Conservation (phyloP, 2,113 vertebrate genomes). For the Dipodomys merriami region DNA sequence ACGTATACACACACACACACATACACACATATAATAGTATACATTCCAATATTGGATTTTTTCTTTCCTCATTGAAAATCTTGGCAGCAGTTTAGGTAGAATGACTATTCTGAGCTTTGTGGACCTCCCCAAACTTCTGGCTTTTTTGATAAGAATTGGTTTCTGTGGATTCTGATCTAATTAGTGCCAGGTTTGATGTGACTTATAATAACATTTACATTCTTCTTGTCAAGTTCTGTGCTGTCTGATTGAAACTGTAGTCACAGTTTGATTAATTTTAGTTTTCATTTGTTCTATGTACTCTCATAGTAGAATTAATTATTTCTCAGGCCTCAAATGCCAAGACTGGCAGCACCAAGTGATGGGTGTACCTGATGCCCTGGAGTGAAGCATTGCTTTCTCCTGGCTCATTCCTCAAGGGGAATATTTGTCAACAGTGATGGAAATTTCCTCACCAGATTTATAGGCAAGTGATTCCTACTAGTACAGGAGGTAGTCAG, state of each 20-base stretch:
- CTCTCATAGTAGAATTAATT: constrained; percentile 58
- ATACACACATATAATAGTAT: not conserved
- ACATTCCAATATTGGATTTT: not conserved
- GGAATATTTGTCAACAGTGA: constrained; percentile 64
- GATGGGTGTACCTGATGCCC: not conserved
- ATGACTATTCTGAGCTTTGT: not conserved
- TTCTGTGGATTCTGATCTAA: constrained; percentile 34
- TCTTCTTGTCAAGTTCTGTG: constrained; percentile 41
- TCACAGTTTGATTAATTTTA: constrained; percentile 70
- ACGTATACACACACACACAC: not conserved
- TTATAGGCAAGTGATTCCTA: constrained; percentile 47
- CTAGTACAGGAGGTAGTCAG: not conserved
- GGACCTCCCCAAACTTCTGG: not conserved
- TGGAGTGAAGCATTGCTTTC: not conserved
- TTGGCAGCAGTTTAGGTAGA: not conserved
- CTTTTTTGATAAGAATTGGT: not conserved
- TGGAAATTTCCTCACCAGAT: constrained; percentile 59
- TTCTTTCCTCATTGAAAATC: not conserved
- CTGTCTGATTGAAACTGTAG: constrained; percentile 64
- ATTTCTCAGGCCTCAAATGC: constrained; percentile 42
- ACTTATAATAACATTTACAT: constrained; percentile 59
- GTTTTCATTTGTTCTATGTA: constrained; percentile 38
- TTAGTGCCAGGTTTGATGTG: constrained; percentile 22
- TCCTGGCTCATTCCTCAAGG: not conserved
- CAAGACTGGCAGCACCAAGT: constrained; percentile 33